Evolutionary conservation across 2,113 vertebrate genomes (phyloP).

Genomic region (Neolamprologus toae): DNA sequence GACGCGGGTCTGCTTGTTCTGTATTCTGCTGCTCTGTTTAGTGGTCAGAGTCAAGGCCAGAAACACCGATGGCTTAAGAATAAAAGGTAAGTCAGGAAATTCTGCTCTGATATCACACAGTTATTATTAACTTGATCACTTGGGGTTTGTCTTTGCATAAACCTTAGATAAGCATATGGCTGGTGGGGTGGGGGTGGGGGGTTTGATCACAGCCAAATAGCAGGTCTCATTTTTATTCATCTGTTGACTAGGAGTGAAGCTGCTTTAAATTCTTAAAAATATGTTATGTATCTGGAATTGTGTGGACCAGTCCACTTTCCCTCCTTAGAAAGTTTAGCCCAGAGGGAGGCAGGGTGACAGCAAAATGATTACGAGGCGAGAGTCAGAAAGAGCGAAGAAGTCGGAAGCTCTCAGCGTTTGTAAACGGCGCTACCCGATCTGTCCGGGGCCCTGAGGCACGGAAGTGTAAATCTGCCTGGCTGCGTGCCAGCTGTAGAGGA

Average conservation of each 20-base stretch:
- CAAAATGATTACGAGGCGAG: not conserved
- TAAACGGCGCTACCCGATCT: constrained; percentile 63
- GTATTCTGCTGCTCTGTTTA: constrained; percentile 49
- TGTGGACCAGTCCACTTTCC: not conserved
- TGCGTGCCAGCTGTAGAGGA: constrained; percentile 54
- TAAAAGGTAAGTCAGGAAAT: constrained; percentile 49
- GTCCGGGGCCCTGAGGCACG: constrained; percentile 56
- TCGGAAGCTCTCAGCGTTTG: constrained; percentile 24
- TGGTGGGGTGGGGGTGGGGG: not conserved
- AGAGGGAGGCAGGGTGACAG: constrained; percentile 23
- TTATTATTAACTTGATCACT: not conserved
- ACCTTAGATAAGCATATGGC: not conserved
- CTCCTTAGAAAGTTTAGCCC: not conserved
- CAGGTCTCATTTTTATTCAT: not conserved
- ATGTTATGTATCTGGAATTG: not conserved
- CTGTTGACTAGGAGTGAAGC: not conserved
- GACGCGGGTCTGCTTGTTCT: constrained; percentile 43
- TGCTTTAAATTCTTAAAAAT: not conserved
- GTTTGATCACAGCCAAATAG: not conserved
- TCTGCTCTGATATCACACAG: not conserved
- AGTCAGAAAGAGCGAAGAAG: not conserved
- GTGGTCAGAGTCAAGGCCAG: constrained; percentile 6
- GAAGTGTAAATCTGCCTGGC: constrained; percentile 72
- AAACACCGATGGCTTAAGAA: constrained; percentile 6
- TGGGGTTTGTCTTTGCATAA: not conserved